Percentiles rank a stretch among this genome's conserved stretches.
phyloP scores from a whole-genome alignment of 2,888 invertebrate genomes.

The Antheraea assamensis region DNA sequence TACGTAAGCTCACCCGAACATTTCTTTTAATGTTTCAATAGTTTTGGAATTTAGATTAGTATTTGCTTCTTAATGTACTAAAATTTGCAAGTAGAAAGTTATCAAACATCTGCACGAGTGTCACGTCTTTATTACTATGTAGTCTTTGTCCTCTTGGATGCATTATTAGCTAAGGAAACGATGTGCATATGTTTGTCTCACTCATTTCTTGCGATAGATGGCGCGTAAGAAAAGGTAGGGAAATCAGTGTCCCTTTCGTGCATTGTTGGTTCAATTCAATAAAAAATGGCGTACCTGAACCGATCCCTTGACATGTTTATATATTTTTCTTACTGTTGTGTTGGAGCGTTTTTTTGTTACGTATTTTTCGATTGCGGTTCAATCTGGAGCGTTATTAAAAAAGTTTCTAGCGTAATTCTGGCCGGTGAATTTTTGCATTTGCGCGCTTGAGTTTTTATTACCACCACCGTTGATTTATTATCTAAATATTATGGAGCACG shows the following conservation, averaged over 20 bases:
- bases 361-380: constrained; percentile 77
- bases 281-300: constrained; percentile 81
- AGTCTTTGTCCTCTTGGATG: constrained; percentile 79
- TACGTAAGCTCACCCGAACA: constrained; percentile 64
- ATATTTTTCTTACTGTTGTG: constrained; percentile 77
- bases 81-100: constrained; percentile 77
- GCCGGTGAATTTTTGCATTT: constrained; percentile 46
- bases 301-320: constrained; percentile 78
- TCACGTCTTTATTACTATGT: constrained; percentile 81
- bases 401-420: constrained; percentile 71
- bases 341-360: constrained; percentile 66
- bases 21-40: constrained; percentile 79
- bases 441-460: constrained; percentile 34
- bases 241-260: constrained; percentile 64
- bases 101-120: constrained; percentile 80
- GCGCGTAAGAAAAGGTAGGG: constrained; percentile 59
- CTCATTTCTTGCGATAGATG: constrained; percentile 51
- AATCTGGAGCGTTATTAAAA: constrained; percentile 78
- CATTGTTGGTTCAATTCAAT: constrained; percentile 77
- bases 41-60: constrained; percentile 68
- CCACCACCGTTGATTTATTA: constrained; percentile 52
- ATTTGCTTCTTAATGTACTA: constrained; percentile 73
- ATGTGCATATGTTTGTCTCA: constrained; percentile 50
- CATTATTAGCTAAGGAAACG: constrained; percentile 50
- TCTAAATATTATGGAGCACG: constrained; percentile 39